Conservation (phyloP, 2,797 vertebrate species). For the Aselliscus stoliczkanus region DNA sequence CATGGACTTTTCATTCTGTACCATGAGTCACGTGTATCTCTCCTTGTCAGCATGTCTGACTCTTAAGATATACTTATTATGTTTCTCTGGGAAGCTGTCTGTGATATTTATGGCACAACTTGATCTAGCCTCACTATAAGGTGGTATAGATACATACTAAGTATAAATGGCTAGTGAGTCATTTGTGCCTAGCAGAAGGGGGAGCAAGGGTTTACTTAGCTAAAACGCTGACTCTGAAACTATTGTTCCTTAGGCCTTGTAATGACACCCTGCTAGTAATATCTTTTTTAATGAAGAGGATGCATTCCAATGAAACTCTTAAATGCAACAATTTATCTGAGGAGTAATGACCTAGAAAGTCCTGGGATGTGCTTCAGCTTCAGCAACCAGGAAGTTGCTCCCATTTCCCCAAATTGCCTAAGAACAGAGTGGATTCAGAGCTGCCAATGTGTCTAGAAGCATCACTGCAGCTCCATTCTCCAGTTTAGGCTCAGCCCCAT, state of each 20-base stretch:
- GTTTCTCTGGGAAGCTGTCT: not conserved
- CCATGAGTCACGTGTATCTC: not conserved
- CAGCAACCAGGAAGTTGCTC: not conserved
- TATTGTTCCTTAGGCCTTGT: not conserved
- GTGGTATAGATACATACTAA: not conserved
- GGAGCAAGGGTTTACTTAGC: not conserved
- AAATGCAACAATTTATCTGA: not conserved
- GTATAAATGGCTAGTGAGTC: not conserved
- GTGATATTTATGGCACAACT: not conserved
- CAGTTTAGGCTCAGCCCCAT: not conserved
- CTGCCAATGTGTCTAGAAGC: not conserved
- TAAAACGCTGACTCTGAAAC: not conserved
- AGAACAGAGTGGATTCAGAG: not conserved
- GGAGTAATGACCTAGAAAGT: not conserved
- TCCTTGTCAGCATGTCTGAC: not conserved
- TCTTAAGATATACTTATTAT: not conserved
- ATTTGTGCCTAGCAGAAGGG: not conserved
- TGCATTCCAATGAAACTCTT: not conserved
- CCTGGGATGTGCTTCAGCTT: not conserved
- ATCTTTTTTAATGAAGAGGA: not conserved
- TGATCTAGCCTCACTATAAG: not conserved
- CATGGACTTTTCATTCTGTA: not conserved
- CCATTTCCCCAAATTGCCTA: not conserved
- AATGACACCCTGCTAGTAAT: not conserved
- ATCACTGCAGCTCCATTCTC: rapidly evolving